A percentile compares a stretch with the other conserved stretches of the same genome.
phyloP scores from a whole-genome alignment of 2,797 vertebrate genomes.

The Scarus forsteni region DNA sequence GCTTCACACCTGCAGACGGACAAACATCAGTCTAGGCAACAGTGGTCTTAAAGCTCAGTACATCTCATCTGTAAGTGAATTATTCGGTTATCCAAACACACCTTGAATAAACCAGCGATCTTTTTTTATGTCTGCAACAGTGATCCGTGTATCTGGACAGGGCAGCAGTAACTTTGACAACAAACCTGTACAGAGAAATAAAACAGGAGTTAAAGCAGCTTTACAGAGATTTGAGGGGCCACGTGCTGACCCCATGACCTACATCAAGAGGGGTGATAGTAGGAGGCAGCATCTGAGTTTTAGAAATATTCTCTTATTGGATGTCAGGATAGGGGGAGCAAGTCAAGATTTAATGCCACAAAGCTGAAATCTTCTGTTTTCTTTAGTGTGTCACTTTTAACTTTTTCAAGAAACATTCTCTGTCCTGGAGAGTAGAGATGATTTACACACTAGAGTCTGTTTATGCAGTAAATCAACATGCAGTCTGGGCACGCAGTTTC shows the following conservation, averaged over 20 bases:
- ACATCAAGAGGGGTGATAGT: too few relatives aligned
- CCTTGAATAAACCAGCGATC: constrained; percentile 91
- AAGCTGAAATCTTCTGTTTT: too few relatives aligned
- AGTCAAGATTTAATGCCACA: too few relatives aligned
- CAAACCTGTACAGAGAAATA: constrained; percentile 82
- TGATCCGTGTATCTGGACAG: constrained; percentile 85
- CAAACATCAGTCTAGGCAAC: not conserved
- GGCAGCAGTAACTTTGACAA: constrained; percentile 92
- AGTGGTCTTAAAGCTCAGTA: not conserved
- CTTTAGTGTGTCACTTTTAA: too few relatives aligned
- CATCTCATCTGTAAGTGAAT: not conserved
- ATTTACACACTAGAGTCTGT: too few relatives aligned
- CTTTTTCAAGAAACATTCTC: too few relatives aligned
- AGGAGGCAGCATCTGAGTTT: too few relatives aligned
- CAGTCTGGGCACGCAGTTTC: too few relatives aligned
- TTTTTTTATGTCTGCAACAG: constrained; percentile 90
- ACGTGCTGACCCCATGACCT: not conserved
- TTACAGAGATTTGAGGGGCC: not conserved
- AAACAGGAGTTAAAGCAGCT: not conserved
- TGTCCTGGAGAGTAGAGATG: too few relatives aligned
- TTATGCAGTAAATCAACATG: too few relatives aligned
- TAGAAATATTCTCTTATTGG: too few relatives aligned
- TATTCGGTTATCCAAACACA: constrained; percentile 8
- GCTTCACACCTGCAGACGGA: constrained; percentile 82
- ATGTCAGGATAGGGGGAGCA: too few relatives aligned